Percentiles rank a stretch among this genome's conserved stretches.
phyloP scores from a whole-genome alignment of 2,797 vertebrate genomes.

The Typhlichthys subterraneus region DNA sequence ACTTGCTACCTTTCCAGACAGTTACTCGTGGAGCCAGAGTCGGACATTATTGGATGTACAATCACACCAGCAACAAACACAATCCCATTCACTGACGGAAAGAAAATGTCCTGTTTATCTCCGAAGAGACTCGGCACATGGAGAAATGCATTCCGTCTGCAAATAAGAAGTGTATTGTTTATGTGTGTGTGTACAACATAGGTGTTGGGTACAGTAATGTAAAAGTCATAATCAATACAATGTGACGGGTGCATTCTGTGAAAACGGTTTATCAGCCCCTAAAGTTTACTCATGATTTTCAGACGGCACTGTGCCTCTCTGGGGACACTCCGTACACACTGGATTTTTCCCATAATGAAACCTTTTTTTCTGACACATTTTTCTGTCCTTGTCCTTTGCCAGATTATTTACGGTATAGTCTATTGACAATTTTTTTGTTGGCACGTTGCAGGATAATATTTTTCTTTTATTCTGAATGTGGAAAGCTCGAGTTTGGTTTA shows the following conservation, averaged over 20 bases:
- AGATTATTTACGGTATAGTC: background rate
- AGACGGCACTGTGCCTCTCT: slow-evolving; percentile 14
- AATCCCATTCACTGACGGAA: slow-evolving; percentile 49
- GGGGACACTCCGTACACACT: slow-evolving; percentile 1
- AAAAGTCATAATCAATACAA: slow-evolving; percentile 7
- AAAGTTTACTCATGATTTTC: slow-evolving; percentile 40
- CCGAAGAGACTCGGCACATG: slow-evolving; percentile 47
- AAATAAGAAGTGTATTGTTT: slow-evolving; percentile 49
- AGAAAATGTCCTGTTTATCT: slow-evolving; percentile 56
- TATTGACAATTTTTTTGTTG: background rate
- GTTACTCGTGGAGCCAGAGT: slow-evolving; percentile 50
- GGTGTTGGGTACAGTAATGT: slow-evolving; percentile 1
- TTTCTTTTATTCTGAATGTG: background rate
- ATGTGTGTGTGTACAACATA: slow-evolving; percentile 28
- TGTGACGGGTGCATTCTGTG: slow-evolving; percentile 23
- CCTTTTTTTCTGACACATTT: background rate
- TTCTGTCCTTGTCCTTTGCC: slow-evolving; percentile 7
- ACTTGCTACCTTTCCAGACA: slow-evolving; percentile 45
- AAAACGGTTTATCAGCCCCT: slow-evolving; percentile 38
- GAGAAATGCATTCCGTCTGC: slow-evolving; percentile 58
- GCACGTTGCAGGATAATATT: background rate
- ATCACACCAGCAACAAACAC: slow-evolving; percentile 55
- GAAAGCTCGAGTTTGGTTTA: too few relatives aligned
- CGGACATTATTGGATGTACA: slow-evolving; percentile 52
- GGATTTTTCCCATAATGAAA: slow-evolving; percentile 1